phyloP scores from a whole-genome alignment of 2,888 invertebrate genomes.

The Lucinisca nassula region DNA sequence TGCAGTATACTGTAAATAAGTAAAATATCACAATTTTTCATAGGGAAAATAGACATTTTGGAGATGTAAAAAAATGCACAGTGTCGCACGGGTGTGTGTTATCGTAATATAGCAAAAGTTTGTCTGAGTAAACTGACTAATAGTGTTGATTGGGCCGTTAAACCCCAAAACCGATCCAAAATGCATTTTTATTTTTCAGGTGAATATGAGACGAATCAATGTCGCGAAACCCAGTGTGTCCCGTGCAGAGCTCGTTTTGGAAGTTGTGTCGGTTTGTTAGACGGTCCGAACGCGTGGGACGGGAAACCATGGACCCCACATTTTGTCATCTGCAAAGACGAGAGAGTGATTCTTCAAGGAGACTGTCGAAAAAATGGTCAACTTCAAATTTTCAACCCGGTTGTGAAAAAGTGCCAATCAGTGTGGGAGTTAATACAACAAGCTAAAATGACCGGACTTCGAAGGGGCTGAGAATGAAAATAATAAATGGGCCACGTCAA shows the following conservation, averaged over 20 bases:
- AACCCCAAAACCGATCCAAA: too few species aligned
- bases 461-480: not conserved
- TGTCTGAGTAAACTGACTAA: too few species aligned
- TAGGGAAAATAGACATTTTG: too few species aligned
- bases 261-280: conserved; percentile 44
- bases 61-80: too few species aligned
- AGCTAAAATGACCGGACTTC: not conserved
- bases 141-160: too few species aligned
- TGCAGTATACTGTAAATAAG: too few species aligned
- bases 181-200: too few species aligned
- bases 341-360: conserved; percentile 56
- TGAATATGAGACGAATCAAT: conserved; percentile 66
- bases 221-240: conserved; percentile 54
- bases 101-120: too few species aligned
- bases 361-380: conserved; percentile 55
- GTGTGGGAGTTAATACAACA: conserved; percentile 17
- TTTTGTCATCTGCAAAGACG: conserved; percentile 62
- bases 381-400: conserved; percentile 60
- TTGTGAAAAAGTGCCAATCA: conserved; percentile 31
- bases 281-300: conserved; percentile 63
- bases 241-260: conserved; percentile 62
- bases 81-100: too few species aligned
- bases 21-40: too few species aligned
- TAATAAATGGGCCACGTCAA: too few species aligned
- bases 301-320: conserved; percentile 62